These are phyloP conservation scores for Pyrgilauda ruficollis DNA, from an alignment of 2,113 vertebrate genomes.

Conservation along the genomic window DNA sequence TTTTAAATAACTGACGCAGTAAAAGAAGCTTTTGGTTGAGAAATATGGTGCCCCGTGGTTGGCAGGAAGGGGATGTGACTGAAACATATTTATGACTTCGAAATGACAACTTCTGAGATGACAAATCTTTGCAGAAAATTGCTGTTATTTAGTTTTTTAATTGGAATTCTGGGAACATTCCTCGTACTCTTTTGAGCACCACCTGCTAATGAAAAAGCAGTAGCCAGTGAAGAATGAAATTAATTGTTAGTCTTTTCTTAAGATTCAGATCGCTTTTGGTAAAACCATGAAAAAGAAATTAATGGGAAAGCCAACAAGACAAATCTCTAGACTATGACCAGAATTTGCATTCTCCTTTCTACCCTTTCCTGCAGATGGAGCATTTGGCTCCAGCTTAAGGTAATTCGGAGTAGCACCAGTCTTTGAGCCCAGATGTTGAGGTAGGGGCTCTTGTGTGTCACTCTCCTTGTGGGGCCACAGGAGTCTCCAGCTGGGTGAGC, in stretches of 20 bases:
- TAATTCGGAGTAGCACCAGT: background rate
- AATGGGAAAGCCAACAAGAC: background rate
- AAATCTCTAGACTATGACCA: background rate
- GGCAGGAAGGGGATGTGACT: background rate
- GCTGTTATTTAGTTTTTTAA: background rate
- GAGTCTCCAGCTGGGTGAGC: background rate
- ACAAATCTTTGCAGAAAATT: background rate
- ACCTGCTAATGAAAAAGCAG: conserved; percentile 7
- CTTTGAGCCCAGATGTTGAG: background rate
- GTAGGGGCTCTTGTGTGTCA: fast-evolving
- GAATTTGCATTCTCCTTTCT: background rate
- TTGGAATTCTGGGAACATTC: background rate
- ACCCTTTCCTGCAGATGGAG: background rate
- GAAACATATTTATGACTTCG: background rate
- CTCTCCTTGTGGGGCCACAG: background rate
- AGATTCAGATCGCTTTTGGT: background rate
- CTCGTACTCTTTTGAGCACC: background rate
- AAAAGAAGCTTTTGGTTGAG: background rate
- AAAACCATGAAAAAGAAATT: background rate
- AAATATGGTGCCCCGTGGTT: background rate
- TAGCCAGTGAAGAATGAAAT: conserved; percentile 3
- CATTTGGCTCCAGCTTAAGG: background rate
- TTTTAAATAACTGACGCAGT: conserved; percentile 8
- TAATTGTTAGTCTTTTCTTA: conserved; percentile 38
- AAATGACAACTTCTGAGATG: background rate